Evolutionary conservation across 2,113 vertebrate genomes (phyloP), one percentile per base, ranked within the genome.

Genomic region (Xenus cinereus): DNA sequence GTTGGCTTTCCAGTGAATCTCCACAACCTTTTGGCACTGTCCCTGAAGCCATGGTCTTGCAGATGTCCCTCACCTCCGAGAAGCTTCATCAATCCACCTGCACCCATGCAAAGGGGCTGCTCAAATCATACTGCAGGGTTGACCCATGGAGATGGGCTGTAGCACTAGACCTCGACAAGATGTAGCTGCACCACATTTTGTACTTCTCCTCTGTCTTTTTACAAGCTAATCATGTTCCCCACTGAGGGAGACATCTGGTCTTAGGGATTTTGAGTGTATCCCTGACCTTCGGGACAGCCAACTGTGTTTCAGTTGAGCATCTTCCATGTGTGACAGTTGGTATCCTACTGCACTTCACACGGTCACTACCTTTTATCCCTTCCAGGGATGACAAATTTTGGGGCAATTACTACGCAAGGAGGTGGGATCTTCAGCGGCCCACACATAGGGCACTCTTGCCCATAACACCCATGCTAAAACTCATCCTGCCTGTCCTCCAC

Each of bases 171-270:
- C 20, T 6, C 21, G 22, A 5, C 13, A 17, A 35, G 63, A 2
- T 14, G 27, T 20, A 39, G 48, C 67, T 76, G 37, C 18, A 9
- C 7, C 28, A 69, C 41, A 23, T 67, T 24, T 73, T 63, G 28
- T 18, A 83, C 46, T 53, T 63, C 22, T 45, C n/a, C 37, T 43
- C 60, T 37, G 5, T 9, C 43, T 59, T 35, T 30, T 22, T n/a
- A 37, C 21, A 41, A 59, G 45, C 16, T 50, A 45, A 41, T 0
- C 1, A 2, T 2, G 0, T 26, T 45, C 33, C 35, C 14, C 45
- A 45, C 1, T 17, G 54, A 57, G n/a, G 0, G 9, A 19, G 35
- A 54, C 18, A 26, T 32, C 48, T 76, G 48, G 2, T 64, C 21
- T 41, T 37, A 16, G 3, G 62, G 37, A 50, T 83, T 60, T 64